These are phyloP conservation scores for Diploscapter pachys DNA, from an alignment of 1,140 invertebrate genomes.

Conservation along the genomic window DNA sequence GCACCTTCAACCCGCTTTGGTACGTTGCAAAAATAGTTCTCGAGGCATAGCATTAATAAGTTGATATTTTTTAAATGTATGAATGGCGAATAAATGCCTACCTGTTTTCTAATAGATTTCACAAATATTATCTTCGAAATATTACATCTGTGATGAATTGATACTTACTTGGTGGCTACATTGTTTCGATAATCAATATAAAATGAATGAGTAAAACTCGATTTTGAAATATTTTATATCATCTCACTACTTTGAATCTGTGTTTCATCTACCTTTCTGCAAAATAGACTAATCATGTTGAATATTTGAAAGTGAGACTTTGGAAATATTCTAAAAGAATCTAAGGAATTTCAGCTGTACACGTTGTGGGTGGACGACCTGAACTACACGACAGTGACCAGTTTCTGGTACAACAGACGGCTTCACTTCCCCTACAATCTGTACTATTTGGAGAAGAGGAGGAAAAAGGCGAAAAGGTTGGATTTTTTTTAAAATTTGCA, in stretches of 20 bases:
- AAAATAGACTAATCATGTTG: neutral
- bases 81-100: neutral
- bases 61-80: neutral
- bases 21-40: slow-evolving; percentile 24
- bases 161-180: too few species aligned
- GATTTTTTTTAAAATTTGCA: too few species aligned
- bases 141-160: too few species aligned
- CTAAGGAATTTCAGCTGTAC: slow-evolving; percentile 42
- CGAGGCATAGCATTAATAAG: neutral
- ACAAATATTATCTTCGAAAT: too few species aligned
- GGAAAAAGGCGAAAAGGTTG: slow-evolving; percentile 27
- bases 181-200: too few species aligned
- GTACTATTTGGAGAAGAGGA: slow-evolving; percentile 50
- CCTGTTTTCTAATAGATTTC: too few species aligned
- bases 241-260: neutral
- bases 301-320: neutral
- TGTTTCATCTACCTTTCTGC: neutral
- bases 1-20: slow-evolving; percentile 40
- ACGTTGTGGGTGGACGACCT: slow-evolving; percentile 51
- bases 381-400: slow-evolving; percentile 52
- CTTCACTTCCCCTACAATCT: slow-evolving; percentile 51
- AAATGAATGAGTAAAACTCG: neutral
- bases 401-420: slow-evolving; percentile 45
- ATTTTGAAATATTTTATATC: slow-evolving; percentile 3
- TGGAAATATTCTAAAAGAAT: neutral